Percentiles rank a stretch among this genome's conserved stretches.
phyloP scores from a whole-genome alignment of 2,888 invertebrate species.

The Ichneumon xanthorius region DNA sequence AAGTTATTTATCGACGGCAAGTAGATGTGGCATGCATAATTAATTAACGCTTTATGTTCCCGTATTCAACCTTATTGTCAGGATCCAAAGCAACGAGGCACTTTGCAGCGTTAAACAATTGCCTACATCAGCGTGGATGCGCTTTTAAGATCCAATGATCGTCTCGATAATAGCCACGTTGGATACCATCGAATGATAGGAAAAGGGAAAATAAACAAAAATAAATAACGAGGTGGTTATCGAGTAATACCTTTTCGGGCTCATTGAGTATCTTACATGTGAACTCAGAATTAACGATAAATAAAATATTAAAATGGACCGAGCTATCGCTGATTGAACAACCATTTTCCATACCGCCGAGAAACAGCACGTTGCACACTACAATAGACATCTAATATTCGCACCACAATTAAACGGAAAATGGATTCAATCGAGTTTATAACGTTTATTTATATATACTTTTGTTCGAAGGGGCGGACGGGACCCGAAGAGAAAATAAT shows the following conservation, averaged over 20 bases:
- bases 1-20: slow-evolving; percentile 38
- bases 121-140: slow-evolving; percentile 4
- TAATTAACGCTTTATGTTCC: slow-evolving; percentile 5
- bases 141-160: slow-evolving; percentile 1
- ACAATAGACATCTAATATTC: neutral
- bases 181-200: neutral
- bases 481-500: too few species aligned
- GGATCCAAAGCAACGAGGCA: neutral
- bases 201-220: neutral
- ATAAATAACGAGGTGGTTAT: neutral
- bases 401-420: neutral
- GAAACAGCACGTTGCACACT: neutral
- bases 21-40: slow-evolving; percentile 41
- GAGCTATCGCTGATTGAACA: slow-evolving; percentile 13
- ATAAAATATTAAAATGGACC: slow-evolving; percentile 32
- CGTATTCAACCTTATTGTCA: neutral
- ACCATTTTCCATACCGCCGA: neutral
- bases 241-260: neutral
- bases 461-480: neutral
- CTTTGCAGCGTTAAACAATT: slow-evolving; percentile 1
- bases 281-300: neutral
- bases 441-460: neutral
- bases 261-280: slow-evolving; percentile 20
- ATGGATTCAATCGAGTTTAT: neutral
- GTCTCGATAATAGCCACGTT: slow-evolving; percentile 11